Conservation (phyloP, 2,888 invertebrate species). For the Blera fallax region DNA sequence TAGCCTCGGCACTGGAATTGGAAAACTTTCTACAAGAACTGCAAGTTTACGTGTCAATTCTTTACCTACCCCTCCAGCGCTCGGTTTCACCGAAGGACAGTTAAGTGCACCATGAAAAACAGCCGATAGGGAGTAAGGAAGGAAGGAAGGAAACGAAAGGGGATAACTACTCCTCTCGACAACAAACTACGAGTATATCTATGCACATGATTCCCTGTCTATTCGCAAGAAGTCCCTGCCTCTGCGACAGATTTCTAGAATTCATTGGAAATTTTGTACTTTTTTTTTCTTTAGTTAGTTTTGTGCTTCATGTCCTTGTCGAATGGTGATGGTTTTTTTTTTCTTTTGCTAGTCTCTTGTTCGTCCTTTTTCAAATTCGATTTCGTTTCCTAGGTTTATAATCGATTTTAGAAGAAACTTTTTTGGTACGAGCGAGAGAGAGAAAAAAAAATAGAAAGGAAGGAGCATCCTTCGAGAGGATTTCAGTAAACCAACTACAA, state of each 20-base stretch:
- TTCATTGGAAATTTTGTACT: conserved; percentile 15
- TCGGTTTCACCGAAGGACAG: not conserved
- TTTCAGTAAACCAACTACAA: conserved; percentile 34
- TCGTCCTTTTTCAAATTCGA: conserved; percentile 38
- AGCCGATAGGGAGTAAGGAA: not conserved
- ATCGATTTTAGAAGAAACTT: conserved; percentile 52
- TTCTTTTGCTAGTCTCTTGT: not conserved
- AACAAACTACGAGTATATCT: conserved; percentile 23
- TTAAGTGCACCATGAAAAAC: conserved; percentile 1
- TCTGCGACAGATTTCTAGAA: conserved; percentile 37
- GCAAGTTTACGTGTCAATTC: conserved; percentile 65
- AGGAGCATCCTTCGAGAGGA: conserved; percentile 23
- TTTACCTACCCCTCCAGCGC: not conserved
- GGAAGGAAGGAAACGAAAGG: conserved; percentile 37
- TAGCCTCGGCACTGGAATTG: conserved; percentile 38
- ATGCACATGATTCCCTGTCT: conserved; percentile 28
- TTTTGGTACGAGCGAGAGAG: not conserved
- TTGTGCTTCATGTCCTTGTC: conserved; percentile 50
- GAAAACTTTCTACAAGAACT: conserved; percentile 51
- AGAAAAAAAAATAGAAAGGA: conserved; percentile 11
- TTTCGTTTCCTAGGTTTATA: conserved; percentile 30
- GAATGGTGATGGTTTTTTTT: conserved; percentile 17
- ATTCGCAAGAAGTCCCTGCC: conserved; percentile 17
- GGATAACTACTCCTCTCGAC: conserved; percentile 44
- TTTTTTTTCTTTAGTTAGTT: conserved; percentile 12